These are phyloP conservation scores for Platysternon megacephalum DNA, from an alignment of 2,113 vertebrate species.

Conservation along the genomic window DNA sequence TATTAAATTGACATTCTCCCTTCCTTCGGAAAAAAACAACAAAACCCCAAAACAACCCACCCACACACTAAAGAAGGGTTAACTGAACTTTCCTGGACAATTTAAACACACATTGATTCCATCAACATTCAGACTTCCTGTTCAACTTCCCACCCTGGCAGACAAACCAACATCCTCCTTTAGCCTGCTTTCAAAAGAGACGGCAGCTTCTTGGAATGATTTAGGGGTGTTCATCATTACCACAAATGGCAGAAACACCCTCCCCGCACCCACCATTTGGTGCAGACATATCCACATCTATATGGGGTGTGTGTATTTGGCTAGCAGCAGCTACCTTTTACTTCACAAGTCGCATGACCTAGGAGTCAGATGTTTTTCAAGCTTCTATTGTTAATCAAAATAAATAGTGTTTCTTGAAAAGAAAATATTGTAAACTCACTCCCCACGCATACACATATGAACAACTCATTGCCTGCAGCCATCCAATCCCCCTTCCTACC, in stretches of 20 bases:
- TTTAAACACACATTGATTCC: conserved; percentile 26
- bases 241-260: neutral
- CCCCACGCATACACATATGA: neutral
- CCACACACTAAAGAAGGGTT: neutral
- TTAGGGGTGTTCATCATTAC: neutral
- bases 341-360: neutral
- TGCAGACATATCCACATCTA: neutral
- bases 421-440: conserved; percentile 47
- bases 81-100: conserved; percentile 38
- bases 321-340: conserved; percentile 28
- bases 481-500: neutral
- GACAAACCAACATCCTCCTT: conserved; percentile 7
- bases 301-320: neutral
- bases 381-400: conserved; percentile 57
- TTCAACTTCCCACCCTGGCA: neutral
- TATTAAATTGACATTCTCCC: conserved; percentile 61
- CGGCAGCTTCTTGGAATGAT: conserved; percentile 49
- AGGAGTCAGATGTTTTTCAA: conserved; percentile 8
- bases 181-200: neutral
- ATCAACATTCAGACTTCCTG: conserved; percentile 43
- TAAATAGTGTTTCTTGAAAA: conserved; percentile 73
- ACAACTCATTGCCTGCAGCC: conserved; percentile 27
- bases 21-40: conserved; percentile 48
- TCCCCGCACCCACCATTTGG: neutral
- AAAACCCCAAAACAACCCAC: neutral